Conservation (phyloP, 35 echinoderm and acorn worm species). For the Eucidaris tribuloides region DNA sequence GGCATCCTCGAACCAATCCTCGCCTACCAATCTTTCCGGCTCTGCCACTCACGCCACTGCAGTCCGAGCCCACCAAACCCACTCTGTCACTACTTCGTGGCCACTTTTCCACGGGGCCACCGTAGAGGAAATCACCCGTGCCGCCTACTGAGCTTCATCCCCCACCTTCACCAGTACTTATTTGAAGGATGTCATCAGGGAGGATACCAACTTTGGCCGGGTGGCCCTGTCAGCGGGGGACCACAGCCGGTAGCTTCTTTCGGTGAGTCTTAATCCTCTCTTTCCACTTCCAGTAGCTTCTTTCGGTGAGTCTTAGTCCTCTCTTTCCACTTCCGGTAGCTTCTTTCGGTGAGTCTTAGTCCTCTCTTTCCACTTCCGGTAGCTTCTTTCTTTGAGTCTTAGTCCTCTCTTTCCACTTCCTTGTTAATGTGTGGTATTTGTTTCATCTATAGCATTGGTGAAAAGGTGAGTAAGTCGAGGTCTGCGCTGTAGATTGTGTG, state of each 20-base stretch:
- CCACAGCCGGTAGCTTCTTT: neutral
- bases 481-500: no score
- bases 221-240: neutral
- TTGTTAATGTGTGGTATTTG: neutral
- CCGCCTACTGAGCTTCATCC: conserved; percentile 8
- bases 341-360: neutral
- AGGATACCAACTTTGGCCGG: neutral
- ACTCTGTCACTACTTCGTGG: conserved; percentile 29
- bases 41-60: neutral
- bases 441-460: neutral
- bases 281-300: neutral
- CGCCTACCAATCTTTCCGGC: no score
- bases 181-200: neutral
- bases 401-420: neutral
- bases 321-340: neutral
- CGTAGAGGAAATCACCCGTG: conserved; percentile 24
- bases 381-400: neutral
- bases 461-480: no score
- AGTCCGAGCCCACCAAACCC: neutral
- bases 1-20: no score
- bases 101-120: neutral
- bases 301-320: neutral
- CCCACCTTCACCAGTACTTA: conserved; percentile 40
- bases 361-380: neutral
- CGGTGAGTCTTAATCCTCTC: no score